Percentiles rank a stretch among this genome's conserved stretches.
Conservation (phyloP, 2,113 vertebrate species). For the Cathartes aura region DNA sequence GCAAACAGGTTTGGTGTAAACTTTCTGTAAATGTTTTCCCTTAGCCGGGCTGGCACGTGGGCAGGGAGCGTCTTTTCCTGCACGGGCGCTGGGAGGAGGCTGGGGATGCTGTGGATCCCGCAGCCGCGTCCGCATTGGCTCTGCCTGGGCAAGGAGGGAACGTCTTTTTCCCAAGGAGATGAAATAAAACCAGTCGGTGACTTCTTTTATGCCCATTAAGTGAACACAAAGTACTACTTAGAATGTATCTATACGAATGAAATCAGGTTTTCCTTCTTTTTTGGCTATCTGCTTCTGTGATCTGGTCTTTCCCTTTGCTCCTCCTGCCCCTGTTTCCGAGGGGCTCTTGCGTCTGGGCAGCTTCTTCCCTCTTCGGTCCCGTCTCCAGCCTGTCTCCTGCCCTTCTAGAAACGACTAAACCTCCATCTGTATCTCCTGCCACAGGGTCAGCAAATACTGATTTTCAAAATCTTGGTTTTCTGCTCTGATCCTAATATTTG, state of each 20-base stretch:
- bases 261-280: background rate
- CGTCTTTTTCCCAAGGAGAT: background rate
- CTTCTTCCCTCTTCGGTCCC: rapidly evolving
- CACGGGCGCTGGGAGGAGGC: rapidly evolving
- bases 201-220: background rate
- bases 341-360: background rate
- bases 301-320: background rate
- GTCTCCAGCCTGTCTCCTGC: background rate
- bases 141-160: too few relatives aligned
- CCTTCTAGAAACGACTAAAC: background rate
- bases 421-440: background rate
- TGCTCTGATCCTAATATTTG: background rate
- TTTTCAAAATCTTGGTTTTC: background rate
- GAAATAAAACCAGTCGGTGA: background rate
- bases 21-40: background rate
- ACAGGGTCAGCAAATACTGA: background rate
- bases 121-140: rapidly evolving
- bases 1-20: background rate
- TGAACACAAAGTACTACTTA: background rate
- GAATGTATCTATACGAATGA: background rate
- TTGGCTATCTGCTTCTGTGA: background rate
- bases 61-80: background rate
- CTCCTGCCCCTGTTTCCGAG: background rate
- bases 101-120: background rate
- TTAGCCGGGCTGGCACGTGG: rapidly evolving